Conservation (phyloP, 2,113 vertebrate genomes). For the Brachyistius frenatus region DNA sequence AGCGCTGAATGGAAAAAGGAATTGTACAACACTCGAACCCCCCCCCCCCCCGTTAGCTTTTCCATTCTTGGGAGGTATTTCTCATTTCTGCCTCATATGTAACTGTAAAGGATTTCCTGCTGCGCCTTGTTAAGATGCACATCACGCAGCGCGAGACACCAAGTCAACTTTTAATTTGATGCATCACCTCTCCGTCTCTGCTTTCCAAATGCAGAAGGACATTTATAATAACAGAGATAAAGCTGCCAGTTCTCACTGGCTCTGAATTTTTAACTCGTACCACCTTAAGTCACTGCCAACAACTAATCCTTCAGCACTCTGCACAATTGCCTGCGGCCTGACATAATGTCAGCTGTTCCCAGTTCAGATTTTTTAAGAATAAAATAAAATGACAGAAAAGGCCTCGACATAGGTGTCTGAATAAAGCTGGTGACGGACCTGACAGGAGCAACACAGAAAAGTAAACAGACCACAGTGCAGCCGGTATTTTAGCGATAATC, state of each 20-base stretch:
- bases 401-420: neutral
- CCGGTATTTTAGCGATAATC: too few relatives aligned
- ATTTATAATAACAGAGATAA: neutral
- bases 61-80: conserved; percentile 69
- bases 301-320: conserved; percentile 18
- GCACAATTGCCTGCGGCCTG: neutral
- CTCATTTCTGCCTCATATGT: conserved; percentile 44
- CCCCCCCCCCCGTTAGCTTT: conserved; percentile 52
- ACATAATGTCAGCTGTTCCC: neutral
- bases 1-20: conserved; percentile 67
- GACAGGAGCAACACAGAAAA: conserved; percentile 2
- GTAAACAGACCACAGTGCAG: too few relatives aligned
- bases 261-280: neutral
- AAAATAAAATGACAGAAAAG: neutral
- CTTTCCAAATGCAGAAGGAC: neutral
- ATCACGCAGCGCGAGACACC: conserved; percentile 15
- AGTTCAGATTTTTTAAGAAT: neutral
- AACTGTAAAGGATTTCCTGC: conserved; percentile 32
- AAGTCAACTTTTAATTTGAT: conserved; percentile 6
- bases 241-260: neutral
- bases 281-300: conserved; percentile 17
- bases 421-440: neutral
- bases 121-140: conserved; percentile 13
- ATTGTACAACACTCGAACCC: conserved; percentile 53
- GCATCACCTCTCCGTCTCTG: neutral